Conservation (phyloP, 2,888 invertebrate species). For the Amorpha juglandis region DNA sequence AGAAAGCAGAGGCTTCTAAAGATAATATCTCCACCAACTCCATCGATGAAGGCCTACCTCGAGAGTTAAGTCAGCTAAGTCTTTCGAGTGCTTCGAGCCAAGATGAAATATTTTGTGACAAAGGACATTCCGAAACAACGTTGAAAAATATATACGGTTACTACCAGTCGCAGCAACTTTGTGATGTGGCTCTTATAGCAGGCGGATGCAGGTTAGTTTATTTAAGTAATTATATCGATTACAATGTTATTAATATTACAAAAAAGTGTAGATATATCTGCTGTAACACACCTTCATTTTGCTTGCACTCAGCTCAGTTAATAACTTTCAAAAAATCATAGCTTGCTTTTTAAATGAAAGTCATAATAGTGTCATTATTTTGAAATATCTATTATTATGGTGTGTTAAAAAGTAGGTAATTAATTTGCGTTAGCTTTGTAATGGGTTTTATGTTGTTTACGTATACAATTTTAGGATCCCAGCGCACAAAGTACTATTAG, state of each 20-base stretch:
- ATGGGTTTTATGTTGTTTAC: slow-evolving; percentile 23
- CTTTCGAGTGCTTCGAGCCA: slow-evolving; percentile 88
- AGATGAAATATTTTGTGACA: slow-evolving; percentile 90
- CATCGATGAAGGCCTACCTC: slow-evolving; percentile 84
- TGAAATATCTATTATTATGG: not conserved
- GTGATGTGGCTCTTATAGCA: slow-evolving; percentile 94
- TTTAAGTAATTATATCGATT: not conserved
- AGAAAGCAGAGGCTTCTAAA: slow-evolving; percentile 70
- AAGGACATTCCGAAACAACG: slow-evolving; percentile 92
- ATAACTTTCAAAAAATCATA: not conserved
- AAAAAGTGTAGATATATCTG: not conserved
- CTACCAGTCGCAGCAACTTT: slow-evolving; percentile 91
- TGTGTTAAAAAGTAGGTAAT: not conserved
- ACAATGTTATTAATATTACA: not conserved
- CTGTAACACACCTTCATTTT: not conserved
- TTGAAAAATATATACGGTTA: slow-evolving; percentile 93
- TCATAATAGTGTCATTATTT: not conserved
- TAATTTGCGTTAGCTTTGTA: not conserved
- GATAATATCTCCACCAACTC: slow-evolving; percentile 81
- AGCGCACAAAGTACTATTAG: slow-evolving; percentile 94
- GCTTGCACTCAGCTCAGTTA: not conserved
- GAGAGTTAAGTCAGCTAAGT: slow-evolving; percentile 87
- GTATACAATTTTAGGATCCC: slow-evolving; percentile 82
- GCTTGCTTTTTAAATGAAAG: not conserved
- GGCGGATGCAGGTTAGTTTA: slow-evolving; percentile 86